Base-by-base conservation (phyloP, 2,797 vertebrate genomes). In the Sciurus vulgaris region DNA sequence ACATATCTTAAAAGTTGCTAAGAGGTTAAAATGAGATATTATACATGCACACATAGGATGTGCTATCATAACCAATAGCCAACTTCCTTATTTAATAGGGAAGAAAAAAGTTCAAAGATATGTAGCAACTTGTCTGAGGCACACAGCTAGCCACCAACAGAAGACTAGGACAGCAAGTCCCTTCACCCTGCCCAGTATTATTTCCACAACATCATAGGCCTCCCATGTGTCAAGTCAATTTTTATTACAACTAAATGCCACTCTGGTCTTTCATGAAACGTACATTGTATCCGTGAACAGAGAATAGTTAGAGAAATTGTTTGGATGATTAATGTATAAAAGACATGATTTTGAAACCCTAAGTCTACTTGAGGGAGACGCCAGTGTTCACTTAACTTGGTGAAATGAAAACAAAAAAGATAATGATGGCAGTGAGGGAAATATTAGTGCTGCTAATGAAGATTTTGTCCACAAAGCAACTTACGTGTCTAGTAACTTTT, bases 391-490 rank as follows among this genome's bases (percentile, higher is more conserved):
- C 12, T 84, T 89, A 93, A 83, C 67, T 79, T 92, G 14, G 18
- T 95, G 38, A 92, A 17, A 69, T 47, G 3, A 81, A 96, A 69
- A 88, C 18, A 78, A 63, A 87, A 92, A 69, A 77, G n/a, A 90
- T 44, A 65, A 22, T 85, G 59, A 65, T 20, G 4, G 63, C 22
- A 91, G 12, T 51, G 79, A 83, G 26, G n/a, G 14, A 76, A 95
- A 76, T 2, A 41, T 3, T 26, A 89, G 30, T 35, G 65, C 20
- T 84, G 38, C 3, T 69, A 61, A 70, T 22, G 63, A 77, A 94
- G 59, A 87, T 63, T 94, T 83, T 96, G 17, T 7, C 72, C 93
- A 93, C 15, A 89, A 93, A 92, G 89, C 73, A 18, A 83, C n/a
- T 81, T 88, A 56, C 2, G 59, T 38, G 56, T 67, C 63, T 54